A percentile compares a stretch with the other conserved stretches of the same genome.
Conservation (phyloP, 2,113 vertebrate genomes). For the Alligator sinensis region DNA sequence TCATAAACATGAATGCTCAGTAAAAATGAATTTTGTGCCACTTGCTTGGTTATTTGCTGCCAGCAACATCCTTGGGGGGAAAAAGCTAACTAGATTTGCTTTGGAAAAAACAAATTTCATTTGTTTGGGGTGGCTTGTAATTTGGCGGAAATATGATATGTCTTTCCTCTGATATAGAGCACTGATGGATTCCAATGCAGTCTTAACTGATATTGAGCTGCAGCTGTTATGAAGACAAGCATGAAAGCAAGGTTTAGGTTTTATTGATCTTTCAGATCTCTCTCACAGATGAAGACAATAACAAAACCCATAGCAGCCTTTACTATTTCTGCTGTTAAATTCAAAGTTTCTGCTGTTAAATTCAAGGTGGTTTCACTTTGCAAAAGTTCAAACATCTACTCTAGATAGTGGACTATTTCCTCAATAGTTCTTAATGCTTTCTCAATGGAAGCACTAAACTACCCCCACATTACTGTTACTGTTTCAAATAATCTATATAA, state of each 20-base stretch:
- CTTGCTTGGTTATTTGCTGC: neutral
- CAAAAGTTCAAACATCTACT: neutral
- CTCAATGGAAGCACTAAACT: neutral
- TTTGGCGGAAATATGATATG: rapidly evolving
- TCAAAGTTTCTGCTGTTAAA: neutral
- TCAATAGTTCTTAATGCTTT: neutral
- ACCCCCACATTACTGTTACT: neutral
- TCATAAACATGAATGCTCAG: neutral
- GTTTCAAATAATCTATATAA: neutral
- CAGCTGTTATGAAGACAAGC: neutral
- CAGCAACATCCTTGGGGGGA: rapidly evolving
- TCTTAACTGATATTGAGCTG: neutral
- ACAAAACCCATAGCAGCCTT: neutral
- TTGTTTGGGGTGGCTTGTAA: neutral
- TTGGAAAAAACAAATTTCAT: neutral
- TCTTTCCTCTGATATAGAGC: neutral
- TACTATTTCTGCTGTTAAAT: neutral
- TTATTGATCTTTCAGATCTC: neutral
- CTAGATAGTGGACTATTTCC: too few species aligned
- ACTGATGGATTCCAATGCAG: neutral
- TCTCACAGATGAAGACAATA: neutral
- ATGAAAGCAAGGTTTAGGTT: neutral
- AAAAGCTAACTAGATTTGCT: neutral
- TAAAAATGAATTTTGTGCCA: rapidly evolving
- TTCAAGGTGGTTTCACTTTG: neutral